Evolutionary conservation across 2,888 invertebrate species (phyloP).

Genomic region (Tridacna crocea): DNA sequence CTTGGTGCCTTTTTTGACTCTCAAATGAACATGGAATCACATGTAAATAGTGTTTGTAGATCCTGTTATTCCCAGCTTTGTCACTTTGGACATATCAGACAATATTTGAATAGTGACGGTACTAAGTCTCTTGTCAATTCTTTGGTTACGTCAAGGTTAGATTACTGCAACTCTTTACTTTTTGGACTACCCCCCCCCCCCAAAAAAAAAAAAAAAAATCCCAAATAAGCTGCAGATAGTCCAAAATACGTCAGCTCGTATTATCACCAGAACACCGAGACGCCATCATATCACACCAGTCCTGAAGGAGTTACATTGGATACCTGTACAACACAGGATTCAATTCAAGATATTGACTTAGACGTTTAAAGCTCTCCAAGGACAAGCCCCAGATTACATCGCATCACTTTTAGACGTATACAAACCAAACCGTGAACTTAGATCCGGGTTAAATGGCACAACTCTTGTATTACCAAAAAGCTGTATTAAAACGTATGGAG

Average conservation of each 20-base stretch:
- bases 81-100: slow-evolving; percentile 3
- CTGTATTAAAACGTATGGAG: background rate
- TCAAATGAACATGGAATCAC: slow-evolving; percentile 2
- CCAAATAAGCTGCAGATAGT: slow-evolving; percentile 10
- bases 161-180: slow-evolving; percentile 18
- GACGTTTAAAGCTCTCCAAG: slow-evolving; percentile 13
- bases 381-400: slow-evolving; percentile 19
- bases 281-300: slow-evolving; percentile 19
- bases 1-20: slow-evolving; percentile 7
- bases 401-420: slow-evolving; percentile 16
- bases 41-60: slow-evolving; percentile 5
- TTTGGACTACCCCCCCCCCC: slow-evolving; percentile 12
- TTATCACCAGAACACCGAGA: slow-evolving; percentile 1
- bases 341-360: slow-evolving; percentile 25
- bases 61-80: slow-evolving; percentile 5
- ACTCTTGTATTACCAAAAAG: background rate
- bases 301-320: slow-evolving; percentile 30
- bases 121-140: slow-evolving; percentile 15
- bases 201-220: background rate
- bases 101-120: background rate
- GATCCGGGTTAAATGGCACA: background rate
- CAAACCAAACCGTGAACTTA: background rate
- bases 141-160: slow-evolving; percentile 4
- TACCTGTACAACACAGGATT: slow-evolving; percentile 21
- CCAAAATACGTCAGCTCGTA: slow-evolving; percentile 5